A percentile compares a stretch with the other conserved stretches of the same genome.
Conservation (phyloP, 2,888 invertebrate genomes). For the Spisula solida region DNA sequence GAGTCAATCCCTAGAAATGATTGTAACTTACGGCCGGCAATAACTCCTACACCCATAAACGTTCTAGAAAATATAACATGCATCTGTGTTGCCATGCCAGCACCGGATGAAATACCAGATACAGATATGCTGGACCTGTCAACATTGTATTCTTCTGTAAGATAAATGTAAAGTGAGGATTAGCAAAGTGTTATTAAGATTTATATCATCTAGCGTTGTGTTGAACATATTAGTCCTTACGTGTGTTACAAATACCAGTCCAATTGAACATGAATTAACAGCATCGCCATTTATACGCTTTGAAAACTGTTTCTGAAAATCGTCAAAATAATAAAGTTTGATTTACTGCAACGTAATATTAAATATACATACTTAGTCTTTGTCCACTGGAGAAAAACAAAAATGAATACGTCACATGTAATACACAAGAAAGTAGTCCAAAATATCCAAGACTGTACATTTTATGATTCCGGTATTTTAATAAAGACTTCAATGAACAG, state of each 20-base stretch:
- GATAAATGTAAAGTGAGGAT: not conserved
- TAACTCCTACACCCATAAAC: slow-evolving; percentile 84
- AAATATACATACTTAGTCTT: not conserved
- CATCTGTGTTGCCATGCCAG: slow-evolving; percentile 86
- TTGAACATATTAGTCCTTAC: too few relatives aligned
- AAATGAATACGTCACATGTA: not conserved
- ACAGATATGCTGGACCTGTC: slow-evolving; percentile 81
- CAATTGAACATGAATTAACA: too few relatives aligned
- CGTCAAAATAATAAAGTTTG: too few relatives aligned
- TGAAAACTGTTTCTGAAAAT: too few relatives aligned
- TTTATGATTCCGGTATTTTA: not conserved
- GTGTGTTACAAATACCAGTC: too few relatives aligned
- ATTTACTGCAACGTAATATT: too few relatives aligned
- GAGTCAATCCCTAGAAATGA: too few relatives aligned
- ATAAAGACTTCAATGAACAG: not conserved
- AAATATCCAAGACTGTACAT: not conserved
- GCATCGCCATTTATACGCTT: too few relatives aligned
- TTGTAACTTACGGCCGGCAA: slow-evolving; percentile 84
- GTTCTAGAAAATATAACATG: slow-evolving; percentile 85
- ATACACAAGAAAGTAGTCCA: not conserved
- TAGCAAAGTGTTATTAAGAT: too few relatives aligned
- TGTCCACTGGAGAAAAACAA: not conserved
- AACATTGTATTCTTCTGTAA: slow-evolving; percentile 83
- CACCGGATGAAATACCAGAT: slow-evolving; percentile 87
- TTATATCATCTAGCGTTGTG: too few relatives aligned